These are phyloP conservation scores for Hydrozoanthus tunicans DNA, from an alignment of 64 coral and sea anemone genomes.

Conservation along the genomic window DNA sequence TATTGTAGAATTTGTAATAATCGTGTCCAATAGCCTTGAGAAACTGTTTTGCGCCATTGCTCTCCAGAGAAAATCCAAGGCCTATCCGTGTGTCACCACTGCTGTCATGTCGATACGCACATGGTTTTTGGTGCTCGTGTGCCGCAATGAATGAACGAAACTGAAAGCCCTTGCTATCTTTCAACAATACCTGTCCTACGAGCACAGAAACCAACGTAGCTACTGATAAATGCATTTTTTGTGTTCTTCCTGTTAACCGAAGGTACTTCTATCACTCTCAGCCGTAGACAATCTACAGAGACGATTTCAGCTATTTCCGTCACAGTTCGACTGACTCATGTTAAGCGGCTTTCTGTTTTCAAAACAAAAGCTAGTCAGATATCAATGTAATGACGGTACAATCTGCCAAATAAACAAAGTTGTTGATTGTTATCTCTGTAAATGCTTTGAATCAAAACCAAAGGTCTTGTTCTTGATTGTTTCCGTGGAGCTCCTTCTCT, in stretches of 20 bases:
- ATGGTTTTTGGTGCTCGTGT: slow-evolving; percentile 41
- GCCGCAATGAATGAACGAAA: slow-evolving; percentile 46
- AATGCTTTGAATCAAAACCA: background rate
- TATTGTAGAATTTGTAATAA: slow-evolving; percentile 28
- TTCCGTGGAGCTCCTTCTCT: background rate
- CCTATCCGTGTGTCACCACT: background rate
- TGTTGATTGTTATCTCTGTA: background rate
- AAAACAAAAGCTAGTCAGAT: slow-evolving; percentile 14
- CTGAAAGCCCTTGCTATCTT: background rate
- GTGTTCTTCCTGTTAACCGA: background rate
- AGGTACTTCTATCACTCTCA: background rate
- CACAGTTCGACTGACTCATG: slow-evolving; percentile 12
- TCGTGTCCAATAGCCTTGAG: slow-evolving; percentile 10
- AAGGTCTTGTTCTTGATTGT: background rate
- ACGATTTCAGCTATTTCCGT: slow-evolving; percentile 15
- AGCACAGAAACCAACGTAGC: background rate
- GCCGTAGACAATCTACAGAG: background rate
- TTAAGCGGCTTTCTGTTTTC: background rate
- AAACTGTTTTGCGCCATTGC: slow-evolving; percentile 13
- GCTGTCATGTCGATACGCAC: slow-evolving; percentile 24
- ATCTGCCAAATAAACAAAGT: slow-evolving; percentile 30
- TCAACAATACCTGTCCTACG: background rate
- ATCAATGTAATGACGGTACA: background rate
- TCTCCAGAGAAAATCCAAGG: slow-evolving; percentile 1
- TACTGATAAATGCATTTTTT: slow-evolving; percentile 2